A percentile compares a stretch with the other conserved stretches of the same genome.
Conservation (phyloP, 2,888 invertebrate species). For the Lasioglossum pauxillum region DNA sequence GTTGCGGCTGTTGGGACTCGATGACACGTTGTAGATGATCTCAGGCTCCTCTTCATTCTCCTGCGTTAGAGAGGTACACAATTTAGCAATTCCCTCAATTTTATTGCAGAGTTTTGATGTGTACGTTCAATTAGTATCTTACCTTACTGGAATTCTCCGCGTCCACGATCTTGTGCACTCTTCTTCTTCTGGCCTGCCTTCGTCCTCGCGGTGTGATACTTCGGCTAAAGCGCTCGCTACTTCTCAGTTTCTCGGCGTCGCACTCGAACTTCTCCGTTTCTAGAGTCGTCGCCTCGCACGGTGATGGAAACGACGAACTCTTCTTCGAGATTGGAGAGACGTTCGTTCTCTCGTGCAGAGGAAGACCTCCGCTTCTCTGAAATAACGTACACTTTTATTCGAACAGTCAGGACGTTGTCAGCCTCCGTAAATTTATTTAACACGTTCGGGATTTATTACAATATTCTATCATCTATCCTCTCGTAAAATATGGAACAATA, state of each 20-base stretch:
- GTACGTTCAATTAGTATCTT: slow-evolving; percentile 22
- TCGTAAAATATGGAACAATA: background rate
- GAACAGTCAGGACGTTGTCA: background rate
- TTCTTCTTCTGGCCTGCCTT: slow-evolving; percentile 80
- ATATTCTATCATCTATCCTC: background rate
- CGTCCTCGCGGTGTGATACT: slow-evolving; percentile 87
- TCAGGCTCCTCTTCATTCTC: slow-evolving; percentile 79
- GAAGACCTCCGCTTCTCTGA: slow-evolving; percentile 80
- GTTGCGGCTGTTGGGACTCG: slow-evolving; percentile 66
- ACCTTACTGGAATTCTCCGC: slow-evolving; percentile 80
- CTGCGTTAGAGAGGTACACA: slow-evolving; percentile 44
- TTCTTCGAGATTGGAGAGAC: slow-evolving; percentile 81
- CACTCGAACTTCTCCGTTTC: slow-evolving; percentile 84
- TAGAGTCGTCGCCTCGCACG: slow-evolving; percentile 77
- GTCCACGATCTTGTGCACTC: slow-evolving; percentile 75
- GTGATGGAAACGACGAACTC: slow-evolving; percentile 77
- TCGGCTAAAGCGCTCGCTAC: slow-evolving; percentile 88
- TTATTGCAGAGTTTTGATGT: background rate
- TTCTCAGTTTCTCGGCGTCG: slow-evolving; percentile 88
- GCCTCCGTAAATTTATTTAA: background rate
- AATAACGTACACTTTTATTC: background rate
- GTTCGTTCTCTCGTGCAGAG: slow-evolving; percentile 82
- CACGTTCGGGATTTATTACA: background rate
- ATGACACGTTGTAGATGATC: slow-evolving; percentile 73
- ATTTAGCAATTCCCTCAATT: background rate